Evolutionary conservation across 2,113 vertebrate species (phyloP).

Genomic region (Recurvirostra avosetta): DNA sequence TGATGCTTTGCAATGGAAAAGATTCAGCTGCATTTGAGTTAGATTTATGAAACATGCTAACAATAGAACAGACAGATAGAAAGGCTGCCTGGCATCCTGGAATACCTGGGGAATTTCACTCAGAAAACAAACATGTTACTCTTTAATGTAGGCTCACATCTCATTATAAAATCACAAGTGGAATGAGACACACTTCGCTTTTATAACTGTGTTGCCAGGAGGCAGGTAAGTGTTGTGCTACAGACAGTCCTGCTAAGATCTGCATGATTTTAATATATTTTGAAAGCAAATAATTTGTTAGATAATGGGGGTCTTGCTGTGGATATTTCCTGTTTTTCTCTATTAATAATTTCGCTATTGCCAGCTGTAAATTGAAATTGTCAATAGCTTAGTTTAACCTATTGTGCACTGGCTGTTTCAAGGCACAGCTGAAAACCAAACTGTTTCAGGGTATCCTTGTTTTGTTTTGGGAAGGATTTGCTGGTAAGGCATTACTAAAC

Average conservation of each 20-base stretch:
- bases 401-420: neutral
- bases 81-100: constrained; percentile 56
- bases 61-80: constrained; percentile 48
- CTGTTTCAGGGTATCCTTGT: neutral
- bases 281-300: constrained; percentile 67
- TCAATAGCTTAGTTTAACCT: constrained; percentile 35
- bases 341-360: constrained; percentile 49
- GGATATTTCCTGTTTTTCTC: constrained; percentile 55
- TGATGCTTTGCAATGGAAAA: neutral
- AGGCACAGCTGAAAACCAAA: neutral
- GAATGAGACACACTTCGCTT: constrained; percentile 65
- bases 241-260: constrained; percentile 54
- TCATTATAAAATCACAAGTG: constrained; percentile 72
- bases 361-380: neutral
- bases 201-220: constrained; percentile 68
- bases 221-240: constrained; percentile 57
- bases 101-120: constrained; percentile 73
- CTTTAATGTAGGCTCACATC: constrained; percentile 73
- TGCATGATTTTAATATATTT: constrained; percentile 67
- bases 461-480: neutral
- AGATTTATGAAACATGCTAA: constrained; percentile 67
- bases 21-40: constrained; percentile 34
- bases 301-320: constrained; percentile 35
- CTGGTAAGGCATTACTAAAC: neutral
- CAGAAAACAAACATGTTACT: constrained; percentile 75